Evolutionary conservation across 2,888 invertebrate genomes (phyloP), one percentile per base, ranked within the genome.

Genomic region (Chydorus sphaericus): DNA sequence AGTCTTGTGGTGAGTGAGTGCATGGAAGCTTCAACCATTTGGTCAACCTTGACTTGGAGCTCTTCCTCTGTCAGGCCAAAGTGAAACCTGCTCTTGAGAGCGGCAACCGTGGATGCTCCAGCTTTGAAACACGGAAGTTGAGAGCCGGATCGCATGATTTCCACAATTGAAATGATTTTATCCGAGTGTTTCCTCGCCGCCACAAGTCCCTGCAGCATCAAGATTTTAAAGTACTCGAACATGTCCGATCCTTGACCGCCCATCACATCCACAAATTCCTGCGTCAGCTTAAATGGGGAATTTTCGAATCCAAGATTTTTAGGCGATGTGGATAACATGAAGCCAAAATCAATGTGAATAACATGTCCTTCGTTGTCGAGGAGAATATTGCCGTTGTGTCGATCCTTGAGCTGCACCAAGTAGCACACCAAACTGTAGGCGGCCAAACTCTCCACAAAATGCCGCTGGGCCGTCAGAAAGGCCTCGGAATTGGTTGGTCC

Each of bases 271-370:
- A 97, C 96, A 72, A 96, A 93, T 71, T 97, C 97, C 23, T 83
- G 83, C 0, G 98, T 99, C 61, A 99, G 73, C 76, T 94, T 89
- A 69, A 88, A 88, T 0, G 86, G 85, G 6, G 86, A 86, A 57
- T 82, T 85, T 69, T 89, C 88, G 68, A 89, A 89, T 30, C 87
- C 98, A 62, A 99, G 78, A 75, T 98, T 99, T 69, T 91, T 86
- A 23, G 98, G 98, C 26, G 97, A 98, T 59, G 88, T 89, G 39
- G 96, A 96, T 60, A 99, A 77, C 66, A 99, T 97, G 70, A 96
- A 99, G 55, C 97, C 98, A 73, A 96, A 99, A 74, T 99, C 98
- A 64, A 99, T 99, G 71, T 99, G 98, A 65, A 99, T 97, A 59
- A 99, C 79, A 73, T 98, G 97, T 8, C 98, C 98, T 66, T 92